Conservation (phyloP, 2,888 invertebrate genomes). For the Athalia rosae region DNA sequence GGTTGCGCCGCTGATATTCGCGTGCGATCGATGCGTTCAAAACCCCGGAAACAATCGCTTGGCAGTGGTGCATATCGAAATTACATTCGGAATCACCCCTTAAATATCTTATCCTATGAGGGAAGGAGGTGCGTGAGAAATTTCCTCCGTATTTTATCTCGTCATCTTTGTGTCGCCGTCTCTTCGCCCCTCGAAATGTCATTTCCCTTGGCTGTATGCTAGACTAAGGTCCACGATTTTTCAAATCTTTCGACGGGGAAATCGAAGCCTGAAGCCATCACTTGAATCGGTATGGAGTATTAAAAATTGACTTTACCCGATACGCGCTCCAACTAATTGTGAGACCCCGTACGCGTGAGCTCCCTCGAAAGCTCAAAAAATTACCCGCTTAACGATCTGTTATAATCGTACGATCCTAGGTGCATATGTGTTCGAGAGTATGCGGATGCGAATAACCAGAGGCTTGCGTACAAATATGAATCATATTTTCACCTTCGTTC, state of each 20-base stretch:
- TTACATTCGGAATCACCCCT: slow-evolving; percentile 9
- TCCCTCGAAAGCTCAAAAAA: background rate
- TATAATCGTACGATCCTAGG: no score
- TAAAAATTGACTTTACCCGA: background rate
- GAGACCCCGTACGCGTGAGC: background rate
- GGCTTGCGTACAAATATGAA: no score
- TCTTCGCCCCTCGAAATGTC: background rate
- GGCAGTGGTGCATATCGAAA: background rate
- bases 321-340: background rate
- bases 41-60: background rate
- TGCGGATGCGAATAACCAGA: no score
- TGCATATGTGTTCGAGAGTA: no score
- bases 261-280: slow-evolving; percentile 6
- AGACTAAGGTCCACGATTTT: no score
- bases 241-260: background rate
- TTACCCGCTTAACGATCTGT: background rate
- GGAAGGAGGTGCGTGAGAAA: background rate
- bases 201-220: background rate
- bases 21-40: background rate
- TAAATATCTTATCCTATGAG: background rate
- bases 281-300: slow-evolving; percentile 1
- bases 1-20: background rate
- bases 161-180: background rate
- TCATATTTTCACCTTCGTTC: no score
- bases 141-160: background rate